phyloP scores from a whole-genome alignment of 2,797 vertebrate genomes.

The Gallinago stenura region DNA sequence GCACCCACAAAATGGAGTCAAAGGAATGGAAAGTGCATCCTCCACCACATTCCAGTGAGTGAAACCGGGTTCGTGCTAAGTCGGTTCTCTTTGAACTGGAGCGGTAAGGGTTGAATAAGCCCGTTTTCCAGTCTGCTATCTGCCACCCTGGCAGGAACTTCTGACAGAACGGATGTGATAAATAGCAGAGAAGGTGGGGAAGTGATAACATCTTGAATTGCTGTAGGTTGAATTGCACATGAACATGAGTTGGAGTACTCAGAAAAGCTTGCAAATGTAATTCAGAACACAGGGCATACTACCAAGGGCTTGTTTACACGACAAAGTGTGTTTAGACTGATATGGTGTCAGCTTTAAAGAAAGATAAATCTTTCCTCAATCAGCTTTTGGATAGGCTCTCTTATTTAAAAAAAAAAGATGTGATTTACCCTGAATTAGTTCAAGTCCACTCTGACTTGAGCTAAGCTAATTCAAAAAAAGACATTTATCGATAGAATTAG shows the following conservation, averaged over 20 bases:
- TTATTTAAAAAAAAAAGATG: neutral
- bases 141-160: neutral
- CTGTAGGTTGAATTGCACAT: constrained; percentile 4
- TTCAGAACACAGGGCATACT: constrained; percentile 21
- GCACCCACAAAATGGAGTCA: neutral
- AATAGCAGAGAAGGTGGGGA: neutral
- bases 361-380: neutral
- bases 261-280: constrained; percentile 12
- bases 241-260: neutral
- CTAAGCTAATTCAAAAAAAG: neutral
- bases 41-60: neutral
- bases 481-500: neutral
- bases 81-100: neutral
- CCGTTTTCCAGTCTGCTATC: neutral
- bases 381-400: neutral
- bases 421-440: neutral
- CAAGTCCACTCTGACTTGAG: neutral
- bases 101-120: neutral
- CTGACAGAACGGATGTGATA: neutral
- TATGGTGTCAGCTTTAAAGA: constrained; percentile 1
- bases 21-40: neutral
- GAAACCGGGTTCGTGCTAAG: neutral
- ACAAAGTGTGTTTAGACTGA: constrained; percentile 8
- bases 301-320: neutral
- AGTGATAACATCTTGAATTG: constrained; percentile 20